Conservation (phyloP, 1,140 invertebrate genomes). For the Lepidostoma basale region DNA sequence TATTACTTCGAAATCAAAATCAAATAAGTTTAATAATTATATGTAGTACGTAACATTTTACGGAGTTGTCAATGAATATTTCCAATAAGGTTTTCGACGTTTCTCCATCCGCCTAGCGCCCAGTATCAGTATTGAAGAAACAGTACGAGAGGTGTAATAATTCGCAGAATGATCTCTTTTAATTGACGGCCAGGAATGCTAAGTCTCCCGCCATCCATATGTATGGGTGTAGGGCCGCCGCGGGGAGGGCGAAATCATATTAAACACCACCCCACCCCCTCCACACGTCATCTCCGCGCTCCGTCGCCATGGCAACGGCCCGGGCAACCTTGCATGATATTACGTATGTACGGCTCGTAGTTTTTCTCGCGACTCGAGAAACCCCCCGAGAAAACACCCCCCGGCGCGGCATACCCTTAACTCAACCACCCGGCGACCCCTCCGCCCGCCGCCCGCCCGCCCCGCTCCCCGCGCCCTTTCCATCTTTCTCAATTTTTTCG, state of each 20-base stretch:
- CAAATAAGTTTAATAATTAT: too few relatives aligned
- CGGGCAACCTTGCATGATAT: constrained; percentile 48
- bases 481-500: constrained; percentile 21
- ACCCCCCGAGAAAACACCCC: constrained; percentile 39
- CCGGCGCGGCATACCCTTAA: constrained; percentile 18
- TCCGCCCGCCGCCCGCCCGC: constrained; percentile 43
- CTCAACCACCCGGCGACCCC: constrained; percentile 50
- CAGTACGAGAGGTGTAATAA: too few relatives aligned
- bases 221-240: constrained; percentile 33
- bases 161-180: constrained; percentile 8
- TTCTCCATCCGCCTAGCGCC: too few relatives aligned
- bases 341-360: constrained; percentile 47
- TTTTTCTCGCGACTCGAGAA: constrained; percentile 51
- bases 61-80: too few relatives aligned
- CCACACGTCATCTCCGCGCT: constrained; percentile 44
- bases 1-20: too few relatives aligned
- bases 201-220: constrained; percentile 37
- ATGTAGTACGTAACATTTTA: too few relatives aligned
- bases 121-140: too few relatives aligned
- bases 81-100: too few relatives aligned
- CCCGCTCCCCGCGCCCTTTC: not conserved
- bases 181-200: not conserved
- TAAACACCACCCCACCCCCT: constrained; percentile 59
- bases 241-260: constrained; percentile 49
- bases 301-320: constrained; percentile 46